Base-by-base conservation (phyloP, 2,797 vertebrate genomes). In the Mycteria americana region DNA sequence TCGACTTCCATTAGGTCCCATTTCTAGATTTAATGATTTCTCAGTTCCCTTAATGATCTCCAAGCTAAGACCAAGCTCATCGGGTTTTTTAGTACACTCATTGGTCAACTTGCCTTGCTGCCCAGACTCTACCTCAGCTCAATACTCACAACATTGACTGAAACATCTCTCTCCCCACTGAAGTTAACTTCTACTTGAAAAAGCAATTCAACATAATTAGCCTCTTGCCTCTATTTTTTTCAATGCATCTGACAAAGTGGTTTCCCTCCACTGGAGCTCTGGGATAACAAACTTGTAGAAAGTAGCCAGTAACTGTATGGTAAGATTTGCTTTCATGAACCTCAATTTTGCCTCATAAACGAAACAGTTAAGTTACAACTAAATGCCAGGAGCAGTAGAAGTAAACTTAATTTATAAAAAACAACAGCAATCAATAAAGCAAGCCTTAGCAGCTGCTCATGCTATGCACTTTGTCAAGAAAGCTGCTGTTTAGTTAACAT, bases 161-260 rank as follows among this genome's bases (percentile, higher is more conserved):
- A 93, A 95, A 92, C 68, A 89, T 46, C 57, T 74, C 37, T 88
- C 51, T 76, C 35, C 37, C 9, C 30, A 64, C 23, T 39, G 31
- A 95, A 82, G 80, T 80, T 74, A 89, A 93, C 91, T 80, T 95
- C 74, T 77, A 80, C 60, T 95, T 64, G 57, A 87, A 93, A 97
- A 95, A 78, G 70, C 60, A 90, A 85, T 94, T 75, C 86, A 89
- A 77, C 5, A 41, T 50, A 85, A 95, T 96, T 95, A 91, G 92
- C 86, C n/a, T 86, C 56, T 93, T 92, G 50, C 21, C 41, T 93
- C 75, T 75, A 7, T 46, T 74, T 74, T 59, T 75, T 81, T 28
- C 30, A 73, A 18, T 39, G 7, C 53, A 57, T 72, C 88, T 59
- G 43, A 93, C 74, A 62, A 92, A 93, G 67, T n/a, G 41, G 41